Evolutionary conservation across 2,113 vertebrate species (phyloP).

Genomic region (Burhinus bistriatus): DNA sequence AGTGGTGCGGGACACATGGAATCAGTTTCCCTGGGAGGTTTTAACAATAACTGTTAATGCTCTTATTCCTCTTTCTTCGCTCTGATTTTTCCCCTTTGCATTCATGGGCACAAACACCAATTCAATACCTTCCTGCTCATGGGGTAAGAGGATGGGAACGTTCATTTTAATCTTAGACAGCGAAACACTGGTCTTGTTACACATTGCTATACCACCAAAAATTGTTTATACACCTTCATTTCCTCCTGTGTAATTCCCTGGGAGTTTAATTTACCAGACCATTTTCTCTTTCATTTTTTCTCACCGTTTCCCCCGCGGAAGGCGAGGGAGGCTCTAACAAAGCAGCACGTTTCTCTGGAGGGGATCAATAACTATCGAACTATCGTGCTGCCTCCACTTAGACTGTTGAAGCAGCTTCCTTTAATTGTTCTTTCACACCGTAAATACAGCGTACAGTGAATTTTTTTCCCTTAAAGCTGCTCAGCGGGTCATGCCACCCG

Average conservation of each 20-base stretch:
- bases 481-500: not conserved
- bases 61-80: not conserved
- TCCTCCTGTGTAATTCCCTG: not conserved
- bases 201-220: not conserved
- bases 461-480: not conserved
- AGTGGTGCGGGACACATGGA: accelerated
- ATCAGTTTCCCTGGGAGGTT: not conserved
- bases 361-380: not conserved
- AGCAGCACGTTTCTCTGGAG: not conserved
- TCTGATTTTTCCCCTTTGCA: not conserved
- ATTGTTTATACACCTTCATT: not conserved
- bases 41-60: not conserved
- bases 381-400: not conserved
- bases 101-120: not conserved
- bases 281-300: not conserved
- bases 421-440: constrained; percentile 5
- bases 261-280: not conserved
- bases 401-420: not conserved
- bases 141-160: not conserved
- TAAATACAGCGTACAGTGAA: not conserved
- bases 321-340: not conserved
- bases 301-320: not conserved
- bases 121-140: not conserved
- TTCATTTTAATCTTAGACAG: not conserved
- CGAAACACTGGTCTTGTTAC: not conserved